phyloP scores from a whole-genome alignment of 2,888 invertebrate species.

The Rhaphigaster nebulosa region DNA sequence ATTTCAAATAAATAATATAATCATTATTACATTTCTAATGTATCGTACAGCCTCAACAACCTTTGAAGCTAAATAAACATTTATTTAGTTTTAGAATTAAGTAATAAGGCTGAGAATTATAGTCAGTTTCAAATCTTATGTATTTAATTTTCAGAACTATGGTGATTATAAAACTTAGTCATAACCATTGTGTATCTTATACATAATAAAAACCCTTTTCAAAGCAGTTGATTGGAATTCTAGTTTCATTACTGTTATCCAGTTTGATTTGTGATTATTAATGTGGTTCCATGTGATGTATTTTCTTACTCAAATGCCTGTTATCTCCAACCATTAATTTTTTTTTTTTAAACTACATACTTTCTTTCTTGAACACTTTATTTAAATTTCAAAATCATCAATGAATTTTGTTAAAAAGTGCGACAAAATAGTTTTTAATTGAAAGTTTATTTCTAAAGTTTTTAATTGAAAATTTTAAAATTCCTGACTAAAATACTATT shows the following conservation, averaged over 20 bases:
- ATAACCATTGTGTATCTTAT: conserved; percentile 10
- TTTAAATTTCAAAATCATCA: not conserved
- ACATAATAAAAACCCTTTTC: conserved; percentile 30
- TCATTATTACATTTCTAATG: conserved; percentile 35
- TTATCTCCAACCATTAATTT: no score
- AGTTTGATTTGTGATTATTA: not conserved
- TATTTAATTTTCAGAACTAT: conserved; percentile 13
- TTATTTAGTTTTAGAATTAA: conserved; percentile 23
- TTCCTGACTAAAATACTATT: no score
- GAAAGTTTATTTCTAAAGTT: no score
- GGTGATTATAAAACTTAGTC: not conserved
- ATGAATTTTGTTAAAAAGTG: no score
- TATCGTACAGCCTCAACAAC: conserved; percentile 33
- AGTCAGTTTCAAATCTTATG: not conserved
- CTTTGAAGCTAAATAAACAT: not conserved
- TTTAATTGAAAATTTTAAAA: no score
- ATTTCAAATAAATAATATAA: conserved; percentile 61
- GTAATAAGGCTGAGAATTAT: not conserved
- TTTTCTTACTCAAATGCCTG: not conserved
- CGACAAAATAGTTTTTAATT: no score
- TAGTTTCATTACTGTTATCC: not conserved
- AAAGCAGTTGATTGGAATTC: not conserved
- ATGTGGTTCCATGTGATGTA: not conserved
- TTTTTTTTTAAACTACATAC: not conserved
- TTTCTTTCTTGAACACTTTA: not conserved